Evolutionary conservation across 2,888 invertebrate genomes (phyloP).

Genomic region (Colostygia pectinataria): DNA sequence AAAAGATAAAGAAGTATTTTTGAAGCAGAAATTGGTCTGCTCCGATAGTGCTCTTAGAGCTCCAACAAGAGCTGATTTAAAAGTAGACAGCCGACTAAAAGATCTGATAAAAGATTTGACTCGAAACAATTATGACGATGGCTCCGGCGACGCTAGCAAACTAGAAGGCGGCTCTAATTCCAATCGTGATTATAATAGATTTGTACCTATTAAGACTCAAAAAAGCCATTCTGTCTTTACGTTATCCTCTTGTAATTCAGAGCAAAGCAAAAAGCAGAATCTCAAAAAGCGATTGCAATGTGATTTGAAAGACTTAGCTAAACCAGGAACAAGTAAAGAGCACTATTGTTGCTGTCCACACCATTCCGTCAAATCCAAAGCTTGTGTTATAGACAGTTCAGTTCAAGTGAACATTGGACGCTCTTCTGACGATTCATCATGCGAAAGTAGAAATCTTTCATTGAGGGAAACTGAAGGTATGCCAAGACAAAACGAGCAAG

Average conservation of each 20-base stretch:
- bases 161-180: conserved; percentile 60
- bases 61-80: conserved; percentile 42
- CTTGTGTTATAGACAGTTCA: conserved; percentile 58
- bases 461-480: background rate
- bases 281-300: conserved; percentile 52
- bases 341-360: conserved; percentile 61
- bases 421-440: conserved; percentile 30
- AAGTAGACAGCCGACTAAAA: conserved; percentile 56
- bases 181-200: conserved; percentile 44
- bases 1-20: conserved; percentile 66
- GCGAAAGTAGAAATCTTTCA: conserved; percentile 11
- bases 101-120: conserved; percentile 71
- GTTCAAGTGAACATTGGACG: conserved; percentile 60
- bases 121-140: conserved; percentile 72
- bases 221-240: conserved; percentile 76
- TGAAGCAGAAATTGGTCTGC: conserved; percentile 67
- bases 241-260: conserved; percentile 66
- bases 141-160: conserved; percentile 77
- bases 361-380: conserved; percentile 46
- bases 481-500: conserved; percentile 22
- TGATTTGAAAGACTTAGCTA: conserved; percentile 45
- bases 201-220: conserved; percentile 47
- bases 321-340: conserved; percentile 48
- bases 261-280: conserved; percentile 51
- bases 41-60: conserved; percentile 58